Percentiles rank a stretch among this genome's conserved stretches.
phyloP scores from a whole-genome alignment of 2,888 invertebrate species.

The Rotaria sp. region DNA sequence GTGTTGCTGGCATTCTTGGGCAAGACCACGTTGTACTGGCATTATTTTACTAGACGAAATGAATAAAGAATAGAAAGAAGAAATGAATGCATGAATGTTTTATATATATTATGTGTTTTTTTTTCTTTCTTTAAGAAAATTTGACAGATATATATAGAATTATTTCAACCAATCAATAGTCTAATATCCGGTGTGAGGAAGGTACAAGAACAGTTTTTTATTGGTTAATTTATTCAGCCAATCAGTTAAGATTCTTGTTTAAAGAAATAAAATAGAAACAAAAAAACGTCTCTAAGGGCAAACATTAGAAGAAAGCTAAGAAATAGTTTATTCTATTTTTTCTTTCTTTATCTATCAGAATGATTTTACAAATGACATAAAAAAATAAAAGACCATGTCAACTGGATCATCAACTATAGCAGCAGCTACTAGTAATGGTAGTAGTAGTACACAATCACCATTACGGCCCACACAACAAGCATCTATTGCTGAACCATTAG shows the following conservation, averaged over 20 bases:
- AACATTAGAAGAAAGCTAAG: not conserved
- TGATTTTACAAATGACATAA: not conserved
- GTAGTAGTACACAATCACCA: not conserved
- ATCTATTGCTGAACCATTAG: slow-evolving; percentile 23
- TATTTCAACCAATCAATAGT: not conserved
- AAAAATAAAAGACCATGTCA: not conserved
- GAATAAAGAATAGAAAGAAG: slow-evolving; percentile 1
- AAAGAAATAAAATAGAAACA: not conserved
- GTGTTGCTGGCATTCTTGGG: slow-evolving; percentile 13
- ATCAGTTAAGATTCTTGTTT: not conserved
- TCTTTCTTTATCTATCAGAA: not conserved
- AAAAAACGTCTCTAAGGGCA: not conserved
- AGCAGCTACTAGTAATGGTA: not conserved
- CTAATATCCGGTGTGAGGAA: not conserved
- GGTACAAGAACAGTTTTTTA: not conserved
- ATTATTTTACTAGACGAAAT: not conserved
- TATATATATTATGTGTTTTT: not conserved
- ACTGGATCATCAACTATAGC: not conserved
- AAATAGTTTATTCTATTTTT: not conserved
- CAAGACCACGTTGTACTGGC: slow-evolving; percentile 27
- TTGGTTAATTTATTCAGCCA: not conserved
- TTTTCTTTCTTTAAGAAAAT: not conserved
- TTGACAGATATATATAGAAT: not conserved
- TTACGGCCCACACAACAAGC: not conserved
- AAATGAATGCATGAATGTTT: not conserved